A percentile compares a stretch with the other conserved stretches of the same genome.
These are phyloP conservation scores for Macrochelys suwanniensis DNA, from an alignment of 2,797 vertebrate genomes.

Conservation along the genomic window DNA sequence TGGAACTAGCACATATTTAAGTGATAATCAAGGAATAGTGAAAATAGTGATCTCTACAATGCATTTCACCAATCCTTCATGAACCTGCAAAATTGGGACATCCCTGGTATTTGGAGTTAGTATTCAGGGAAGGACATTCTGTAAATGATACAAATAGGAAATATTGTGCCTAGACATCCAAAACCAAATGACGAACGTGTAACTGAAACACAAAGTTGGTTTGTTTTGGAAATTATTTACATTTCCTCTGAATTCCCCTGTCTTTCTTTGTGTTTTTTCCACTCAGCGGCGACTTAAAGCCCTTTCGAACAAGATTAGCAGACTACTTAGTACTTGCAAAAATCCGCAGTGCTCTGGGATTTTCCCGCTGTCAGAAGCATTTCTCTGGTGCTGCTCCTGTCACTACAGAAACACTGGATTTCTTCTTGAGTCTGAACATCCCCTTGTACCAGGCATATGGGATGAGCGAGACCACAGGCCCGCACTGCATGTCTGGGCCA, in stretches of 20 bases:
- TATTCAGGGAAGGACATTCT: not conserved
- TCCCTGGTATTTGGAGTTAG: not conserved
- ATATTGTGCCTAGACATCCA: not conserved
- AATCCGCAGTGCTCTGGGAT: constrained; percentile 86
- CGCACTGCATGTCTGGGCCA: constrained; percentile 89
- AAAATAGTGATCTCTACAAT: not conserved
- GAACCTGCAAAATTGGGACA: not conserved
- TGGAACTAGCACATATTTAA: not conserved
- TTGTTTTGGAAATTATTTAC: not conserved
- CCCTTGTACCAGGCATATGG: constrained; percentile 89
- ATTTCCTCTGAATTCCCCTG: not conserved
- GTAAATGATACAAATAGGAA: not conserved
- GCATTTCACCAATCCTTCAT: not conserved
- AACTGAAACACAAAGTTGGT: not conserved
- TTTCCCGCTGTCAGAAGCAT: constrained; percentile 87
- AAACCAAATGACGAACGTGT: not conserved
- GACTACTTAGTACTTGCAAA: constrained; percentile 88
- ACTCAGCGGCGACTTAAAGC: constrained; percentile 82
- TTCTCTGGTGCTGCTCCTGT: constrained; percentile 91
- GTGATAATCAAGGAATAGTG: not conserved
- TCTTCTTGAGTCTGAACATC: constrained; percentile 91
- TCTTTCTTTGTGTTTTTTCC: constrained; percentile 1
- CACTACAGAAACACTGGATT: constrained; percentile 83
- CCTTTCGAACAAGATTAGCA: constrained; percentile 84
- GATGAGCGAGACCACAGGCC: constrained; percentile 92